phyloP scores from a whole-genome alignment of 2,888 invertebrate species.

The Julus scanicus region DNA sequence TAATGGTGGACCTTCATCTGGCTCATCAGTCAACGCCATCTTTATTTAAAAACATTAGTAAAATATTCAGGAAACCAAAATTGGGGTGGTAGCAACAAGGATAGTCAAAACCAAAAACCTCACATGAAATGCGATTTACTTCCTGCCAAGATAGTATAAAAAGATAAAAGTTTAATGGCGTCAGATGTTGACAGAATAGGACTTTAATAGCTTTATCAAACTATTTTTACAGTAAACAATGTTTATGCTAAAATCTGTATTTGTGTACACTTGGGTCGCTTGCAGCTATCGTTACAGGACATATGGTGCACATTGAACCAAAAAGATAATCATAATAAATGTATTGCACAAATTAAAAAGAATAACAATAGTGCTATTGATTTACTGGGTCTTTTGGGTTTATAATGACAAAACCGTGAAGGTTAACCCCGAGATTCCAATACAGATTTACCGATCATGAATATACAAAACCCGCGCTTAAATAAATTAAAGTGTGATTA shows the following conservation, averaged over 20 bases:
- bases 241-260: background rate
- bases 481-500: too few species aligned
- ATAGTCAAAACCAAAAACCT: background rate
- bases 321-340: background rate
- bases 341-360: background rate
- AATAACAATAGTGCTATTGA: background rate
- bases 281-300: background rate
- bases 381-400: background rate
- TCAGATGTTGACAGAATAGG: background rate
- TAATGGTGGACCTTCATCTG: conserved; percentile 3
- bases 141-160: background rate
- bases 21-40: conserved; percentile 52
- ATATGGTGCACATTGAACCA: background rate
- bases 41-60: background rate
- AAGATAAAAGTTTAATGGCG: background rate
- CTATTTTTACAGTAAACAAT: background rate
- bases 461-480: background rate
- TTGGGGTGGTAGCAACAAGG: background rate
- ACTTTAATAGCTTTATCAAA: background rate
- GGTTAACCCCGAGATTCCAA: background rate
- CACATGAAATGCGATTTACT: background rate
- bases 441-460: background rate
- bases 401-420: background rate
- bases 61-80: background rate
- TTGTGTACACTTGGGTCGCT: background rate